Percentiles rank a stretch among this genome's conserved stretches.
Conservation (phyloP, 2,113 vertebrate species). For the Limnothrissa miodon region DNA sequence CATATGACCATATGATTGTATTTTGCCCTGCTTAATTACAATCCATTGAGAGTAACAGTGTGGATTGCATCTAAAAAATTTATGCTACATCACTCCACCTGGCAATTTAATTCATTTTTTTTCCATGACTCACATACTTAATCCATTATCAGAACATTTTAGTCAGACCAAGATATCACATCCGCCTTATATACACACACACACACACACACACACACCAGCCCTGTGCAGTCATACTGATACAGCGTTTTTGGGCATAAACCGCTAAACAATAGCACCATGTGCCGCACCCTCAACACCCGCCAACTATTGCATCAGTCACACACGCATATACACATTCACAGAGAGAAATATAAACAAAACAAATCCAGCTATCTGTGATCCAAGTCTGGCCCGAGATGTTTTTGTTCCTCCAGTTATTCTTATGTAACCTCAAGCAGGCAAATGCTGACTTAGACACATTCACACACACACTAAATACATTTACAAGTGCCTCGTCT, state of each 20-base stretch:
- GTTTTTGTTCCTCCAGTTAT: neutral
- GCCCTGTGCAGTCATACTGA: conserved; percentile 33
- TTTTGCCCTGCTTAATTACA: neutral
- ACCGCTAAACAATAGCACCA: conserved; percentile 11
- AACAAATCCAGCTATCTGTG: neutral
- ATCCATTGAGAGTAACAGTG: neutral
- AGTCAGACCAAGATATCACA: neutral
- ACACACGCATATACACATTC: neutral
- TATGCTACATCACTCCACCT: neutral
- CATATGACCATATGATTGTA: neutral
- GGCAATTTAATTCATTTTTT: neutral
- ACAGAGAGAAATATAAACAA: neutral
- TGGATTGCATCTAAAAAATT: neutral
- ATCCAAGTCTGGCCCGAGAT: neutral
- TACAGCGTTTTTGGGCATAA: conserved; percentile 25
- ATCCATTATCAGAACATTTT: neutral
- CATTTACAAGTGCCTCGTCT: neutral
- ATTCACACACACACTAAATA: neutral
- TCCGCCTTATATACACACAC: neutral
- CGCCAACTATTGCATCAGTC: conserved; percentile 37
- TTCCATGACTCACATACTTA: neutral
- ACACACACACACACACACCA: neutral
- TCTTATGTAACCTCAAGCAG: conserved; percentile 9
- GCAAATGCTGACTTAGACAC: neutral
- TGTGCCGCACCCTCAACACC: conserved; percentile 27